These are phyloP conservation scores for Cochlearius cochlearius DNA, from an alignment of 2,113 vertebrate genomes.

Conservation along the genomic window DNA sequence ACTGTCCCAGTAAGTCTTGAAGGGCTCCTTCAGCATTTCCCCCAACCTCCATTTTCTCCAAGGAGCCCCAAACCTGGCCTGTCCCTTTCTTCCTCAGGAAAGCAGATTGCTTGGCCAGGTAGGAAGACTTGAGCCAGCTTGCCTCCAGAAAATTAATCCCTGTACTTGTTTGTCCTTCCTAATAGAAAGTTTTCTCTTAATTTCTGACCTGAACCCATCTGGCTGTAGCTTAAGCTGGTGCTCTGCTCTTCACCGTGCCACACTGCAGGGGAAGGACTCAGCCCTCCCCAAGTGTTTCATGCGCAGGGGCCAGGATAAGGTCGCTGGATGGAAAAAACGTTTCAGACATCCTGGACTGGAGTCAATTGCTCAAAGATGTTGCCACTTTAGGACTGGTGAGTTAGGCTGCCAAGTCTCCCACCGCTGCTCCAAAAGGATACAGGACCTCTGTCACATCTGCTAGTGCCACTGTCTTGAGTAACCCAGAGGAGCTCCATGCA, in stretches of 20 bases:
- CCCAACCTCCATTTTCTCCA: neutral
- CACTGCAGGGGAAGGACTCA: neutral
- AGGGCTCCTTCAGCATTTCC: neutral
- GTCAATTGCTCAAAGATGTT: neutral
- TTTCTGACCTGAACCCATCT: neutral
- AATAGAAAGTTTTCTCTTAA: neutral
- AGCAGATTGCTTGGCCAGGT: neutral
- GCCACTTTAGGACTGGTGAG: neutral
- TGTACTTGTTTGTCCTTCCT: neutral
- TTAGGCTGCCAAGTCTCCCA: neutral
- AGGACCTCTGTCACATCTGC: neutral
- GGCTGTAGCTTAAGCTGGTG: neutral
- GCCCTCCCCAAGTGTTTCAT: neutral
- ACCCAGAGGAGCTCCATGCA: neutral
- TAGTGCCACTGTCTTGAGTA: neutral
- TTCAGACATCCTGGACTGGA: neutral
- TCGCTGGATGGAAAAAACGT: neutral
- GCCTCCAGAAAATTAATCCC: neutral
- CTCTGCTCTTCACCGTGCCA: neutral
- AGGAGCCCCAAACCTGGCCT: neutral
- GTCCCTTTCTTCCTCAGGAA: neutral
- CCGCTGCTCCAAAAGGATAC: neutral
- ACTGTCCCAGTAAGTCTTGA: neutral
- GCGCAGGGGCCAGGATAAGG: rapidly evolving
- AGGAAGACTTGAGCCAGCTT: neutral